These are phyloP conservation scores for Trinectes maculatus DNA, from an alignment of 2,113 vertebrate genomes.

Conservation along the genomic window DNA sequence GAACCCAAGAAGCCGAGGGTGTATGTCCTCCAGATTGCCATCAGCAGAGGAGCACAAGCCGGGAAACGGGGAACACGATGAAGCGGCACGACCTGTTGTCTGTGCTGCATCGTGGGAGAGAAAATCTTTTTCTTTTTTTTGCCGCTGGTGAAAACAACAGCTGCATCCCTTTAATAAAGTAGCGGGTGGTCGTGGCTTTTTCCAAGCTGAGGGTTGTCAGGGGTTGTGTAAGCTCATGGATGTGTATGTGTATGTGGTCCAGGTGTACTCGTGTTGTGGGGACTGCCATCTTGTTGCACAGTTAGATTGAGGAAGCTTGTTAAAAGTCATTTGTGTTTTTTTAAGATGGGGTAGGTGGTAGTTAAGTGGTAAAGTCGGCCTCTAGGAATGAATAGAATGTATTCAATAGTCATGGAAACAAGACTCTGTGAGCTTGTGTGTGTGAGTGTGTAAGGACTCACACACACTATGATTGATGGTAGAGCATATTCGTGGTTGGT, in stretches of 20 bases:
- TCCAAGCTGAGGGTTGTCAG: constrained; percentile 39
- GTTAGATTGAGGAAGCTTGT: too few species aligned
- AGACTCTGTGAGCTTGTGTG: constrained; percentile 1
- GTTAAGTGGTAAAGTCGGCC: too few species aligned
- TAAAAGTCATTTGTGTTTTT: too few species aligned
- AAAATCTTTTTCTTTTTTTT: constrained; percentile 30
- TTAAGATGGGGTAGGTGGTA: too few species aligned
- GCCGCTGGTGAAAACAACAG: constrained; percentile 41
- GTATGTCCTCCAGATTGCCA: constrained; percentile 49
- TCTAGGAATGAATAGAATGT: too few species aligned
- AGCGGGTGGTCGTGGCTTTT: constrained; percentile 54
- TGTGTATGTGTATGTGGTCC: background rate
- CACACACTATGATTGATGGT: constrained; percentile 74
- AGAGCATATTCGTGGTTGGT: constrained; percentile 61
- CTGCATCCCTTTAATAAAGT: constrained; percentile 72
- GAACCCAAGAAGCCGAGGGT: constrained; percentile 32
- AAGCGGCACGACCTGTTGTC: constrained; percentile 55
- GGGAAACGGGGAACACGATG: constrained; percentile 42
- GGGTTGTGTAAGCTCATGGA: constrained; percentile 21
- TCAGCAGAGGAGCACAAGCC: constrained; percentile 44
- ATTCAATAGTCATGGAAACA: background rate
- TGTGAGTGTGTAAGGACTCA: constrained; percentile 46
- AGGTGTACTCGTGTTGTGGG: background rate
- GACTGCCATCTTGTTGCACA: background rate
- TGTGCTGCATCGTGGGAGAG: constrained; percentile 30